Evolutionary conservation across 2,113 vertebrate species (phyloP).

Genomic region (Marmota flaviventris): DNA sequence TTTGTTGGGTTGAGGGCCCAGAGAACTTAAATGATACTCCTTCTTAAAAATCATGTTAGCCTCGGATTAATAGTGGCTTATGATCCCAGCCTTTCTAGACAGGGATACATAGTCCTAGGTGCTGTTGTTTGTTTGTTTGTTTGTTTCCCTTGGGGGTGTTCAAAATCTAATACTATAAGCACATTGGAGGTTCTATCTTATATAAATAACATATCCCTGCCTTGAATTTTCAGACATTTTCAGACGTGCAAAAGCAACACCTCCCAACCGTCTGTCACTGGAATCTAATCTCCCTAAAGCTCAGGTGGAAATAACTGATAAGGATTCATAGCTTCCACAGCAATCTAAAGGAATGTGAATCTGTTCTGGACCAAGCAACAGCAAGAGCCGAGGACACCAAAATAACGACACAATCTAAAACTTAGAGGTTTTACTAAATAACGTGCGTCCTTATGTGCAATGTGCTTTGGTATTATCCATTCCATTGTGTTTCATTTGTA

Average conservation of each 20-base stretch:
- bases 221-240: neutral
- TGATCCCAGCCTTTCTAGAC: neutral
- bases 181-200: neutral
- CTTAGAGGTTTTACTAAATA: neutral
- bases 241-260: neutral
- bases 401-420: neutral
- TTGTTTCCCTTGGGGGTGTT: neutral
- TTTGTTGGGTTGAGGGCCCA: neutral
- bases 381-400: neutral
- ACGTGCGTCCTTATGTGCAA: neutral
- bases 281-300: slow-evolving; percentile 11
- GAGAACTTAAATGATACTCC: neutral
- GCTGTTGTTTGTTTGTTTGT: too few species aligned
- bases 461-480: neutral
- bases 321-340: neutral
- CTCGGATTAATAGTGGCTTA: neutral
- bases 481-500: neutral
- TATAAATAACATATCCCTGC: neutral
- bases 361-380: neutral
- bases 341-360: neutral
- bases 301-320: neutral
- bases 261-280: neutral
- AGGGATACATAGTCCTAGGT: neutral
- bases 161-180: neutral
- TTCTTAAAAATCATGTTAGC: neutral